Evolutionary conservation across 2,888 invertebrate genomes (phyloP).

Genomic region (Nebria brevicollis): DNA sequence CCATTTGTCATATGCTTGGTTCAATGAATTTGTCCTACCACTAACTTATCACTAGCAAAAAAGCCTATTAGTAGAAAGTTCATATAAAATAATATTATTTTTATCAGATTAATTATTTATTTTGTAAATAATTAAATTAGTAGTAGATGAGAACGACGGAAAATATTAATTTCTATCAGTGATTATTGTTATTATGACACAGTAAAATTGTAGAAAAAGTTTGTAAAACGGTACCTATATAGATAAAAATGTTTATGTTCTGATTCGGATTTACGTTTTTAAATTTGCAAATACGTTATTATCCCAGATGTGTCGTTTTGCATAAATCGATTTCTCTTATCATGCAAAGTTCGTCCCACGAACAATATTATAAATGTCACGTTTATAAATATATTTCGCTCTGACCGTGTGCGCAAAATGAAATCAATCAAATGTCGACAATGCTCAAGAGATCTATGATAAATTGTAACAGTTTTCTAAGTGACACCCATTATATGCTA

Average conservation of each 20-base stretch:
- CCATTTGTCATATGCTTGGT: neutral
- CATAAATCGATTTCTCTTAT: constrained; percentile 8
- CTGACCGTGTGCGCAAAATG: constrained; percentile 19
- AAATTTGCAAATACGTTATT: constrained; percentile 1
- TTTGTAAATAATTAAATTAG: too few relatives aligned
- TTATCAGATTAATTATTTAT: too few relatives aligned
- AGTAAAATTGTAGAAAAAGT: neutral
- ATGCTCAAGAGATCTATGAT: constrained; percentile 35
- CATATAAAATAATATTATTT: too few relatives aligned
- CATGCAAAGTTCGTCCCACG: constrained; percentile 34
- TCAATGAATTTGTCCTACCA: neutral
- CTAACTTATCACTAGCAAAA: neutral
- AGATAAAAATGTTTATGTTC: neutral
- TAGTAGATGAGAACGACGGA: too few relatives aligned
- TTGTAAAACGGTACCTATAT: neutral
- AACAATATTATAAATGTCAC: constrained; percentile 33
- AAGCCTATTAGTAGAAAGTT: neutral
- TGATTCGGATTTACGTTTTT: neutral
- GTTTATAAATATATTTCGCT: constrained; percentile 5
- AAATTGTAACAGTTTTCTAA: constrained; percentile 34
- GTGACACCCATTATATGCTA: constrained; percentile 43
- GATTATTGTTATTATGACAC: neutral
- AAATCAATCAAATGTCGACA: constrained; percentile 42
- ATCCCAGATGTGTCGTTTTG: neutral
- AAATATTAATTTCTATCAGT: neutral